Evolutionary conservation across 2,113 vertebrate species (phyloP).

Genomic region (Tautogolabrus adspersus): DNA sequence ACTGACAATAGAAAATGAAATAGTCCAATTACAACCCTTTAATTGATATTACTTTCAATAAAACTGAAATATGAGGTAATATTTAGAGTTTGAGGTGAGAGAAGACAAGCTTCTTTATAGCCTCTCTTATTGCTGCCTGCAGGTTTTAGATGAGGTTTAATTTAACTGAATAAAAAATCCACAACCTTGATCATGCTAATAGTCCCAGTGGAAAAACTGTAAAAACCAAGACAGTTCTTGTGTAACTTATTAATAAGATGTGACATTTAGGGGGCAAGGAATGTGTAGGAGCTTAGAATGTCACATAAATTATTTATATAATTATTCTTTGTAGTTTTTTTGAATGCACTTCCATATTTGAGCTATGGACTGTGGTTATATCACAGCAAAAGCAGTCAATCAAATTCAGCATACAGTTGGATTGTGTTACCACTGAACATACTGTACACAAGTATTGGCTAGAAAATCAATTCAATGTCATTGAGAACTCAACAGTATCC

Average conservation of each 20-base stretch:
- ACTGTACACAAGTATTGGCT: not conserved
- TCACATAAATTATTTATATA: not conserved
- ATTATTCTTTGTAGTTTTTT: not conserved
- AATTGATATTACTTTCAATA: not conserved
- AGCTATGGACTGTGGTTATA: not conserved
- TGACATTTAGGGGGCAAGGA: not conserved
- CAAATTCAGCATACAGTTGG: not conserved
- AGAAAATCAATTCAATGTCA: constrained; percentile 6
- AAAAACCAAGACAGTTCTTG: not conserved
- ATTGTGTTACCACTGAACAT: not conserved
- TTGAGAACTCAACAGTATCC: constrained; percentile 27
- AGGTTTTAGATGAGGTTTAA: not conserved
- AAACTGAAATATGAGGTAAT: constrained; percentile 5
- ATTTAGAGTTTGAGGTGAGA: not conserved
- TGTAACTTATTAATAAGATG: not conserved
- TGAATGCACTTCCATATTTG: not conserved
- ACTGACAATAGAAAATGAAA: constrained; percentile 4
- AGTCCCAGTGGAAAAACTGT: not conserved
- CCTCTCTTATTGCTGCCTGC: not conserved
- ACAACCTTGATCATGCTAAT: not conserved
- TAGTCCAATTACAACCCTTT: not conserved
- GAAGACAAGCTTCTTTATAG: not conserved
- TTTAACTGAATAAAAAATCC: not conserved
- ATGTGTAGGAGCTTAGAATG: not conserved
- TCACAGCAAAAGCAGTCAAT: not conserved